Base-by-base conservation (phyloP, 1,140 invertebrate species). In the Zaprionus lachaisei region DNA sequence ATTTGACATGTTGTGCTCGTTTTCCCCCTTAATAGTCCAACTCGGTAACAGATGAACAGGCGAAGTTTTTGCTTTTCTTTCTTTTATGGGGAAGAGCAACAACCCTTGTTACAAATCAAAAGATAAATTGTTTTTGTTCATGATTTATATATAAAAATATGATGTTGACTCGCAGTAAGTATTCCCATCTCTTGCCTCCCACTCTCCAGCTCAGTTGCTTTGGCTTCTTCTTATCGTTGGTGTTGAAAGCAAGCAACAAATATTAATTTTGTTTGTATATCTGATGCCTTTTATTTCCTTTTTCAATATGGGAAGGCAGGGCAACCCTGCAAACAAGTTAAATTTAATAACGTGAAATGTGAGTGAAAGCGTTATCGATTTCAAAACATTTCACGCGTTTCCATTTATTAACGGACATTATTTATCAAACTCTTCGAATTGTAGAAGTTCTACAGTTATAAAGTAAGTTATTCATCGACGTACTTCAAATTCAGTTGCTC, bases 101-200 rank as follows among this genome's bases (percentile, higher is more conserved):
- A 81, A 78, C 85, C 86, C 80, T 73, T 78, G 81, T 79, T 81
- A 90, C 82, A 85, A 85, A 85, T 82, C 86, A 85, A 79, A 90
- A 90, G 85, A 90, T 90, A 90, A 90, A 90, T 90, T 91, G 85
- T 90, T 90, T 90, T 90, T 74, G 64, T 90, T 82, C 73, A 90
- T 90, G 85, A 90, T 91, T 91, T 90, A 90, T 90, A 90, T 85
- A 80, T 72, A 80, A 80, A 81, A 81, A 84, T 78, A 78, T 87
- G 79, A 69, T 68, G 78, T 82, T 68, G 82, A 81, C 75, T 81
- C 54, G 51, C 73, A 67, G 47, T 51, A 51, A 17, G 66, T 73
- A 74, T 65, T 66, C 54, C 34, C 28, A 41, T 28, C 58, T 28
- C 51, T 47, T 26, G 15, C 14, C 57, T 12, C 57, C 26, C 20